Conservation (phyloP, 2,797 vertebrate species). For the Cynopterus sphinx region DNA sequence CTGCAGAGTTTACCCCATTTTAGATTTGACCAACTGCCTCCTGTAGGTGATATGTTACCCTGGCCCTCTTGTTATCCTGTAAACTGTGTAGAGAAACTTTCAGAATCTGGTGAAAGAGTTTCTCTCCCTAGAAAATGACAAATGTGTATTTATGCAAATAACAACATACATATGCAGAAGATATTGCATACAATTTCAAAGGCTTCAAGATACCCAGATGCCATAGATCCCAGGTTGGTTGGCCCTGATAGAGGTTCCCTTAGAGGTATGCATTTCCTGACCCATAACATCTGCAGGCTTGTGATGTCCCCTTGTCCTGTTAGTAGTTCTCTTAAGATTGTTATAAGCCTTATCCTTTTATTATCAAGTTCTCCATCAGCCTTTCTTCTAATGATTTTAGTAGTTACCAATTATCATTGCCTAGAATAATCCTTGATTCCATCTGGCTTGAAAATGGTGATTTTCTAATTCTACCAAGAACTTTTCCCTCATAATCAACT, state of each 20-base stretch:
- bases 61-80: background rate
- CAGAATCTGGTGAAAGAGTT: background rate
- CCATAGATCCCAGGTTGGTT: background rate
- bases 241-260: background rate
- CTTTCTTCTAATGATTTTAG: background rate
- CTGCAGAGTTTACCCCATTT: background rate
- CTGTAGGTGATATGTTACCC: background rate
- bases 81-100: background rate
- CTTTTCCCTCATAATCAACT: background rate
- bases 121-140: background rate
- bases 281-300: background rate
- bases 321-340: background rate
- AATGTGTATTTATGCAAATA: background rate
- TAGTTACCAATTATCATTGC: background rate
- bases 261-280: background rate
- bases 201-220: background rate
- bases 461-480: conserved; percentile 11
- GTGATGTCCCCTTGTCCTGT: background rate
- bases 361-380: background rate
- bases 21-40: background rate
- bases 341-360: background rate
- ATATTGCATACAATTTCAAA: background rate
- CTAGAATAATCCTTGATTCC: background rate
- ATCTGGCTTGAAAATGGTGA: background rate
- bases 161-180: background rate